These are phyloP conservation scores for Spinibarbus caldwelli DNA, from an alignment of 2,797 vertebrate species.

Conservation along the genomic window DNA sequence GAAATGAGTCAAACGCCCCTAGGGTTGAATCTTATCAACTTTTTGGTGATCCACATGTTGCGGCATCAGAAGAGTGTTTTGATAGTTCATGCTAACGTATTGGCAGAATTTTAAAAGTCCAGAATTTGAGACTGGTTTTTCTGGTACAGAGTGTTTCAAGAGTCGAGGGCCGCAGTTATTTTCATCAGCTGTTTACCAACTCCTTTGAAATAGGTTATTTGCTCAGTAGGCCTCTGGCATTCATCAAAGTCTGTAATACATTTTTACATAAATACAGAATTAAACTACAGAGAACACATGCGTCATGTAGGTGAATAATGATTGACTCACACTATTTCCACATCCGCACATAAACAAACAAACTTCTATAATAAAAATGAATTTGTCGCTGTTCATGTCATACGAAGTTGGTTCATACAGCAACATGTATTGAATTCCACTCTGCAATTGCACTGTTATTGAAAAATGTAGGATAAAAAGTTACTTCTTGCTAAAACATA, in stretches of 20 bases:
- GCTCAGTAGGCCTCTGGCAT: constrained; percentile 6
- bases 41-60: background rate
- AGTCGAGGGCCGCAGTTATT: background rate
- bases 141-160: no score
- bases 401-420: background rate
- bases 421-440: background rate
- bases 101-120: background rate
- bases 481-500: background rate
- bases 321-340: background rate
- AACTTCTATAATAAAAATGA: background rate
- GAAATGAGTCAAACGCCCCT: constrained; percentile 23
- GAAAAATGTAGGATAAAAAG: background rate
- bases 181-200: background rate
- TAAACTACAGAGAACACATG: constrained; percentile 9
- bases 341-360: background rate
- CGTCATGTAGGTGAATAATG: background rate
- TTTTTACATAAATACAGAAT: constrained; percentile 13
- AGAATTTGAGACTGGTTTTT: background rate
- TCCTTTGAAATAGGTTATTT: background rate
- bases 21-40: constrained; percentile 23
- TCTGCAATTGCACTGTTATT: background rate
- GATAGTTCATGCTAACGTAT: background rate
- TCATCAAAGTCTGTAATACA: constrained; percentile 8
- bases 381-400: no score
- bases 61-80: background rate